These are phyloP conservation scores for Protosalanx chinensis DNA, from an alignment of 2,797 vertebrate species.

Conservation along the genomic window DNA sequence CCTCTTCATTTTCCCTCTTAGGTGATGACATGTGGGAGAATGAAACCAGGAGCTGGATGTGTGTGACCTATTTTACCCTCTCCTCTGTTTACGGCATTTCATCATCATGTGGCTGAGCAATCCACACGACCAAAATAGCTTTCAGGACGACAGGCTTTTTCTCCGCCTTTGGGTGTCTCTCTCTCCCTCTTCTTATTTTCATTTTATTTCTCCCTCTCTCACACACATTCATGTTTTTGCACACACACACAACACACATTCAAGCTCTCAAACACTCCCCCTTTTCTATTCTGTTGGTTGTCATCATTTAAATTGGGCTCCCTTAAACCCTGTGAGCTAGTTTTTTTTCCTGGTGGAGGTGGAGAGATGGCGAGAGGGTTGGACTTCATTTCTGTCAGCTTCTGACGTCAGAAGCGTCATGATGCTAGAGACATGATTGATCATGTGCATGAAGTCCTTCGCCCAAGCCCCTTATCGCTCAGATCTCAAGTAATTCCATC, in stretches of 20 bases:
- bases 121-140: conserved; percentile 31
- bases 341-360: not conserved
- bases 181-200: not conserved
- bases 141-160: conserved; percentile 23
- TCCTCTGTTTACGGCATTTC: conserved; percentile 36
- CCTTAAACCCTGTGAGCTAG: conserved; percentile 2
- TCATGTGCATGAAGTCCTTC: conserved; percentile 4
- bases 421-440: conserved; percentile 8
- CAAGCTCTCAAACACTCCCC: not conserved
- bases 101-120: conserved; percentile 37
- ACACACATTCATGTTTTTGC: not conserved
- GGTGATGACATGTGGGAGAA: conserved; percentile 44
- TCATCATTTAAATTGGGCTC: conserved; percentile 14
- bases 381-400: conserved; percentile 26
- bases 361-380: not conserved
- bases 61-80: conserved; percentile 46
- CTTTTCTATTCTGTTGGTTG: conserved; percentile 3
- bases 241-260: conserved; percentile 2
- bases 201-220: not conserved
- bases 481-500: not conserved
- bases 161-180: conserved; percentile 3
- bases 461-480: not conserved
- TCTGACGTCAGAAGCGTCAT: conserved; percentile 5
- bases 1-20: conserved; percentile 62
- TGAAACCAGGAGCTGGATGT: conserved; percentile 33